Evolutionary conservation across 92 coral and sea anemone genomes (phyloP), one percentile per base, ranked within the genome.

Genomic region (Palythoa grandis): DNA sequence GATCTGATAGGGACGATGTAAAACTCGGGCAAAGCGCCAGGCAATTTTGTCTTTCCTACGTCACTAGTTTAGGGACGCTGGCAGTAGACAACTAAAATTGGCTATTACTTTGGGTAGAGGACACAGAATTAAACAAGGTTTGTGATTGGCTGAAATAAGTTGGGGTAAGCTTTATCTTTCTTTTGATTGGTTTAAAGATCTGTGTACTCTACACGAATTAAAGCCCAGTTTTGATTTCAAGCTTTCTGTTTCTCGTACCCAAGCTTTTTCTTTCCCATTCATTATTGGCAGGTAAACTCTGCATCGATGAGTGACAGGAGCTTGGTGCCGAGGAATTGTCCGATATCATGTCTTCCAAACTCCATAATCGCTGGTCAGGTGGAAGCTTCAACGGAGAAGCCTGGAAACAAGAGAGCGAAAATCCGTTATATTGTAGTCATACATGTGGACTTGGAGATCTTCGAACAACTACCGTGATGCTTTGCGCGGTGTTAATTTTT

Each of bases 281-380:
- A 25, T 63, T 69, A 23, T 48, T 65, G 57, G 58, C 60, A 8
- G 73, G 84, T 66, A 91, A 43, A 60, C 91, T 93, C 83, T 91
- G 92, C 69, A 85, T 52, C 17, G 96, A 93, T 11, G 96, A 93
- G 12, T 88, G 76, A 69, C 96, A 70, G 14, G 96, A 93, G 50
- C 90, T 72, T 15, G 86, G 77, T 16, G 76, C 14, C 4, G 96
- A 93, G 24, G 91, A 91, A 25, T 88, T 91, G 9, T 93, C 94
- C 5, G 93, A 87, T 74, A 93, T 88, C 61, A 91, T 87, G 47
- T 91, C 94, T n/a, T 91, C 94, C n/a, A 93, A 82, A 15, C 82
- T 84, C 96, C 96, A 93, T 65, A 93, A 78, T 67, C 96, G 88
- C 77, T 93, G 96, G 87, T 93, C 96, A 29, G 96, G 96, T 0